Percentiles rank a stretch among this genome's conserved stretches.
These are phyloP conservation scores for Phaethornis superciliosus DNA, from an alignment of 2,113 vertebrate genomes.

Conservation along the genomic window DNA sequence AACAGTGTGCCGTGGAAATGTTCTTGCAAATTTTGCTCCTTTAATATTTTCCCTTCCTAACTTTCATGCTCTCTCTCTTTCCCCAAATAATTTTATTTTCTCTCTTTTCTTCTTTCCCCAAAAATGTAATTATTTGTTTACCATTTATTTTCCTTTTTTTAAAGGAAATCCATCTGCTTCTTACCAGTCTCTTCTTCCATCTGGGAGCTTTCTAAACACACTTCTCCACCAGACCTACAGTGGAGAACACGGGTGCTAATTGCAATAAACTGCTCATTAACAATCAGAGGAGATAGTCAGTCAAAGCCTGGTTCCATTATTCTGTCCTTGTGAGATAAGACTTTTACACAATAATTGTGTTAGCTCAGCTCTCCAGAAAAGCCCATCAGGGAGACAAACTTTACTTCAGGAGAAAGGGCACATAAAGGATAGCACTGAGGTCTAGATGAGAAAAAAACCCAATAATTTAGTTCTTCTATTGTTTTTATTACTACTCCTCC, in stretches of 20 bases:
- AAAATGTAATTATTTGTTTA: background rate
- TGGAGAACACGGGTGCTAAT: background rate
- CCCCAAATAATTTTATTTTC: background rate
- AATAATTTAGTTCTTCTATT: conserved; percentile 18
- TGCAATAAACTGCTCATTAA: background rate
- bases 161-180: background rate
- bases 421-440: background rate
- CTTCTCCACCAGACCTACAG: background rate
- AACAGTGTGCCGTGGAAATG: background rate
- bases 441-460: conserved; percentile 37
- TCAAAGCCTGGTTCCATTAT: conserved; percentile 8
- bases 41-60: background rate
- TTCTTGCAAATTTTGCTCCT: background rate
- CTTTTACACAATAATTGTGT: conserved; percentile 35
- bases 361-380: conserved; percentile 7
- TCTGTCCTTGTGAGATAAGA: background rate
- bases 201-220: background rate
- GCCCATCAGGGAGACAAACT: background rate
- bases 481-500: conserved; percentile 5
- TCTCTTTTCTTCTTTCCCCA: background rate
- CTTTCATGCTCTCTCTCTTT: background rate
- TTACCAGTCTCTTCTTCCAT: background rate
- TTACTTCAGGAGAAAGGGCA: background rate
- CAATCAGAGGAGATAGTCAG: background rate
- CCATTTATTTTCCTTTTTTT: background rate